Evolutionary conservation across 2,888 invertebrate genomes (phyloP), one percentile per base, ranked within the genome.

Genomic region (Dynastes tityus): DNA sequence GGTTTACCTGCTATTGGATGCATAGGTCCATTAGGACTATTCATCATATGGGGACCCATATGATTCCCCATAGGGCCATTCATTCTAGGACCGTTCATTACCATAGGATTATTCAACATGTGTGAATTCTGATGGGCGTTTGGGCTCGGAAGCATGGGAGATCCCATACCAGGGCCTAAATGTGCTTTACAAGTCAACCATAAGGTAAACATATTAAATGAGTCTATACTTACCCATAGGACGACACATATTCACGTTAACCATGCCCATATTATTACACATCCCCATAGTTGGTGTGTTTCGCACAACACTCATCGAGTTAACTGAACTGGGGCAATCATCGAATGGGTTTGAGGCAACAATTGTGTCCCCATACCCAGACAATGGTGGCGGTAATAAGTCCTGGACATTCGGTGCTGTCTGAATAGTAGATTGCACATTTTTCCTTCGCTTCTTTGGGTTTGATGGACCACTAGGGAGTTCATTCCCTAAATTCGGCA

Each of bases 301-400:
- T 67, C 88, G 84, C 45, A 86, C 85, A 84, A 87, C 86, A 82
- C 83, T 87, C 83, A 89, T 87, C n/a, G 86, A 85, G 82, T 86
- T 88, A 73, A 89, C 87, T 65, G 85, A 86, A 83, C 86, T 92
- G 70, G 95, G 96, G 76, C 95, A 95, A 88, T 98, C 97, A 89
- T 98, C 97, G 88, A 98, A 98, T 55, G 97, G 97, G 89, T 98
- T 98, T 81, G 96, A 97, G 78, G 97, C 97, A 80, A 97, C 94
- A 86, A 98, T 96, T 79, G 97, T 97, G 87, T 97, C 97, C 53
- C 97, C 97, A 89, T 96, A 97, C 83, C 96, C 96, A 65, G 95
- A 94, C 85, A 96, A 91, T 37, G 97, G 97, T 64, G 97, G 97
- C 67, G 97, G 95, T 84, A 96, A 91, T 81, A 97, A 89, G 86